Conservation (phyloP, 2,113 vertebrate species). For the Pica pica region DNA sequence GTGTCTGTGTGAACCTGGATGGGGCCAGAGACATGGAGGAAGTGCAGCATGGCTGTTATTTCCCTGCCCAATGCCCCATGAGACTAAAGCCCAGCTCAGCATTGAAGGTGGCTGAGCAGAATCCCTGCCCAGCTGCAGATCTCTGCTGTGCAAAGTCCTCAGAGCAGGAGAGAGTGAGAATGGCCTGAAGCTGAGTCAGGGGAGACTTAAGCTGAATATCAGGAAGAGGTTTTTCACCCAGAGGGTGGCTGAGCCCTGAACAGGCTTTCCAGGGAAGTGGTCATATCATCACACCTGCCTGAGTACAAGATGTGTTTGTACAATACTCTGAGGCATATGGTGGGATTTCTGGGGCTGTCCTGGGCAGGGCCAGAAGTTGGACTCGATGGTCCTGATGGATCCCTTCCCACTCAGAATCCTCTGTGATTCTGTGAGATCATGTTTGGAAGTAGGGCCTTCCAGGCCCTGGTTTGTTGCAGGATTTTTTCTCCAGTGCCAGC, state of each 20-base stretch:
- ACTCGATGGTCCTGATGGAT: fast-evolving
- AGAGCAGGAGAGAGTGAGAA: background rate
- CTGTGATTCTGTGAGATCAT: background rate
- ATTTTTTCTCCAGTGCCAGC: background rate
- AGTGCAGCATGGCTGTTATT: background rate
- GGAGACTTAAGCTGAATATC: background rate
- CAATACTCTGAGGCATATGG: background rate
- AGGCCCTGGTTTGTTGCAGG: background rate
- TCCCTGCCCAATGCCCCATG: fast-evolving
- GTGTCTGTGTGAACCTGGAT: background rate
- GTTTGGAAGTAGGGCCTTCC: background rate
- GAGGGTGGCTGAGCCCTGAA: background rate
- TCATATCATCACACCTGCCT: background rate
- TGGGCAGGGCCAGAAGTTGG: background rate
- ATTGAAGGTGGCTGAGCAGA: background rate
- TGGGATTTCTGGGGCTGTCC: background rate
- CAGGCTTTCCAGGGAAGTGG: background rate
- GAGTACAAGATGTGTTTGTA: background rate
- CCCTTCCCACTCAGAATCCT: background rate
- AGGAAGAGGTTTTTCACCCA: background rate
- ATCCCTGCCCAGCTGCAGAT: background rate
- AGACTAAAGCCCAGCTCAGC: background rate
- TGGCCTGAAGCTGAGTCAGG: background rate
- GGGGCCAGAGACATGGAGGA: background rate
- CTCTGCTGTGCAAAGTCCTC: background rate